Evolutionary conservation across 2,113 vertebrate genomes (phyloP).

Genomic region (Bolborhynchus lineola): DNA sequence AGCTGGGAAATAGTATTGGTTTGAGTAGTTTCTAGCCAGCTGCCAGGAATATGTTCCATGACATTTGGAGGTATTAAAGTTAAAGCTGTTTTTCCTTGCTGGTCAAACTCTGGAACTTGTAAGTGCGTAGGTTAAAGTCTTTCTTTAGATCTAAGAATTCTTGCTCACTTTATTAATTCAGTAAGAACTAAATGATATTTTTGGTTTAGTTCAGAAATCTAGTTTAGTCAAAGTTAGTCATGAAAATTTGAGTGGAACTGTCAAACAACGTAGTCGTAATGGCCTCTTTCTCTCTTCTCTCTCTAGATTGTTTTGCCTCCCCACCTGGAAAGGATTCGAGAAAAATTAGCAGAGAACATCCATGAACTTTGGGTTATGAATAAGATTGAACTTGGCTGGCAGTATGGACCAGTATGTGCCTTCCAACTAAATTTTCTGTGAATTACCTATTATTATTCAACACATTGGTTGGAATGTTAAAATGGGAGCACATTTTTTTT

Average conservation of each 20-base stretch:
- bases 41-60: background rate
- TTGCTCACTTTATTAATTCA: background rate
- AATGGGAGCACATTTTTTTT: background rate
- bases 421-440: constrained; percentile 13
- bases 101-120: background rate
- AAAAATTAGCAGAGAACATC: constrained; percentile 95
- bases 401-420: constrained; percentile 86
- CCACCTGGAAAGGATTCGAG: constrained; percentile 91
- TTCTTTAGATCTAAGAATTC: background rate
- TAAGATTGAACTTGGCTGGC: constrained; percentile 96
- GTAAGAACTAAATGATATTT: background rate
- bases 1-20: background rate
- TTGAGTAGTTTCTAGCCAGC: background rate
- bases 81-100: background rate
- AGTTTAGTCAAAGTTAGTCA: background rate
- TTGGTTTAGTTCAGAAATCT: background rate
- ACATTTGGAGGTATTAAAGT: background rate
- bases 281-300: background rate
- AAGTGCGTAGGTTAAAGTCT: background rate
- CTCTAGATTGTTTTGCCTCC: constrained; percentile 89
- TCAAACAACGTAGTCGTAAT: background rate
- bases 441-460: background rate
- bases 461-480: background rate
- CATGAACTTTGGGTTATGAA: constrained; percentile 99
- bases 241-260: background rate